phyloP scores from a whole-genome alignment of 2,888 invertebrate genomes.

The Melanophora roralis region DNA sequence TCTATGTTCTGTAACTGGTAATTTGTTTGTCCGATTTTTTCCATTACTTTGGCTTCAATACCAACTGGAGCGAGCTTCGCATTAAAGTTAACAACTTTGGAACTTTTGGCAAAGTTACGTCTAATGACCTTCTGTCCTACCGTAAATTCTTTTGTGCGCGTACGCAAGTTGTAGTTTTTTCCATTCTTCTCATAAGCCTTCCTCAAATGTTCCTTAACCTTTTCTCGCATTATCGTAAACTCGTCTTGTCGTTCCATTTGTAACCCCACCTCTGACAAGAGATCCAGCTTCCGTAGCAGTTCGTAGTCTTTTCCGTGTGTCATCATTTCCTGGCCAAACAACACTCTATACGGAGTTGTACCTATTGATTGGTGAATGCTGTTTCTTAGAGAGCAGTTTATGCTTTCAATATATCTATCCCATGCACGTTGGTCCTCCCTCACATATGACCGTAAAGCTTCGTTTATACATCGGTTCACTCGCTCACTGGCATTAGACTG shows the following conservation, averaged over 20 bases:
- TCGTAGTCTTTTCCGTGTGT: too few species aligned
- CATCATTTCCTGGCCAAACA: constrained; percentile 37
- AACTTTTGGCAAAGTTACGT: constrained; percentile 35
- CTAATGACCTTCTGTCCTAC: constrained; percentile 25
- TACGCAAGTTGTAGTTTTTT: constrained; percentile 12
- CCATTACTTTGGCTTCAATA: constrained; percentile 5
- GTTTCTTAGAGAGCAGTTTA: too few species aligned
- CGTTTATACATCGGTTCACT: too few species aligned
- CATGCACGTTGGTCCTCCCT: too few species aligned
- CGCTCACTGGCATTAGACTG: too few species aligned
- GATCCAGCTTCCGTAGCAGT: too few species aligned
- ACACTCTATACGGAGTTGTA: constrained; percentile 27
- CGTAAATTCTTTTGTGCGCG: not conserved
- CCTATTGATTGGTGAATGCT: too few species aligned
- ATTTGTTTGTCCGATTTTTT: too few species aligned
- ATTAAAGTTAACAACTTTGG: constrained; percentile 3
- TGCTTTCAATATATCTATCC: constrained; percentile 11
- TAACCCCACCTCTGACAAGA: too few species aligned
- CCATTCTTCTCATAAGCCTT: not conserved
- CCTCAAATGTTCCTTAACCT: not conserved
- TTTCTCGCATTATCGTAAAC: not conserved
- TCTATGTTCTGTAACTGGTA: too few species aligned
- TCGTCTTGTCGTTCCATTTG: not conserved
- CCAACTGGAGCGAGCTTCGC: constrained; percentile 31
- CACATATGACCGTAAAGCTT: too few species aligned